These are phyloP conservation scores for Colostygia pectinataria DNA, from an alignment of 2,888 invertebrate species.

Conservation along the genomic window DNA sequence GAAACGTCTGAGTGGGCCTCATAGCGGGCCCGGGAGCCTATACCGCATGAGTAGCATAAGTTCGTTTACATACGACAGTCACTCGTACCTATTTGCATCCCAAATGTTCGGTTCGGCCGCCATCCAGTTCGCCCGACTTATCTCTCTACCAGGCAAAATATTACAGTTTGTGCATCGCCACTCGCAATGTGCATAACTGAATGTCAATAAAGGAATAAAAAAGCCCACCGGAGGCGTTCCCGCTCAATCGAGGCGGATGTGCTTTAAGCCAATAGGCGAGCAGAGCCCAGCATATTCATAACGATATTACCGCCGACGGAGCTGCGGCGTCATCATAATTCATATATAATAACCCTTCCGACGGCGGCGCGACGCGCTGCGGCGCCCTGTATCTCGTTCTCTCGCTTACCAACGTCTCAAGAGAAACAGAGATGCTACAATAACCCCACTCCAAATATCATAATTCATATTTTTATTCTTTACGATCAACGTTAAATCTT, in stretches of 20 bases:
- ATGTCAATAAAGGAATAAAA: constrained; percentile 82
- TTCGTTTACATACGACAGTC: constrained; percentile 82
- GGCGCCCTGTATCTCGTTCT: constrained; percentile 73
- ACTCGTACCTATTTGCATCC: constrained; percentile 76
- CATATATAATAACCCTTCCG: constrained; percentile 83
- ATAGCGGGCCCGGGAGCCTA: constrained; percentile 74
- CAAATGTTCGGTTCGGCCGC: constrained; percentile 76
- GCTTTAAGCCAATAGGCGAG: constrained; percentile 79
- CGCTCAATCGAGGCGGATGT: constrained; percentile 76
- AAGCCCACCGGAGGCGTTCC: constrained; percentile 79
- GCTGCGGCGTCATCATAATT: constrained; percentile 81
- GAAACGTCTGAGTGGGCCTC: constrained; percentile 82
- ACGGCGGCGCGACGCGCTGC: constrained; percentile 64
- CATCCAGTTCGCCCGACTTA: constrained; percentile 72
- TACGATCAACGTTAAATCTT: constrained; percentile 52
- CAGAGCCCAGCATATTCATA: constrained; percentile 81
- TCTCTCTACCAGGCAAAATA: constrained; percentile 76
- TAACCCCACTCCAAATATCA: constrained; percentile 65
- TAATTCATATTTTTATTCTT: constrained; percentile 81
- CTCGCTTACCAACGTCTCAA: constrained; percentile 43
- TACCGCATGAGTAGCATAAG: constrained; percentile 79
- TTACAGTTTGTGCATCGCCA: constrained; percentile 80
- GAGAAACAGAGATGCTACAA: constrained; percentile 70
- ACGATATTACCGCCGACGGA: constrained; percentile 81
- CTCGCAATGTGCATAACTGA: constrained; percentile 81